A percentile compares a stretch with the other conserved stretches of the same genome.
Evolutionary conservation across 2,797 vertebrate genomes (phyloP).

Genomic region (Nasua narica): DNA sequence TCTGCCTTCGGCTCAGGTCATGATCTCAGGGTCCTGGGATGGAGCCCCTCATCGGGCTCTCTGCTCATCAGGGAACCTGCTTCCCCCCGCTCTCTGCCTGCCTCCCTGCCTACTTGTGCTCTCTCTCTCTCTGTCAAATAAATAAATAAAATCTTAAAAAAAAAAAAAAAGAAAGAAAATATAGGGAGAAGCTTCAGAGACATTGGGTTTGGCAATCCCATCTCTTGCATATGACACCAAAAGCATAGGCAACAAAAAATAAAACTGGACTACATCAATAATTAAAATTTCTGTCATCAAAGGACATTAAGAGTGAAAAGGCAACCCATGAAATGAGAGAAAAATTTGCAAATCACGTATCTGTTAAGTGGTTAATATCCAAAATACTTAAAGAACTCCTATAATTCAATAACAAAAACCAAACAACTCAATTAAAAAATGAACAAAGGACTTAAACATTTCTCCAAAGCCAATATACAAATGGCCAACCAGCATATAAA

Average conservation of each 20-base stretch:
- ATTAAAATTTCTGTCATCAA: neutral
- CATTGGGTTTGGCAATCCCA: neutral
- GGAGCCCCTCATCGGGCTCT: too few species aligned
- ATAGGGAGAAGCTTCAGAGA: neutral
- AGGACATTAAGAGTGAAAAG: constrained; percentile 1
- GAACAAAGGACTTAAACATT: neutral
- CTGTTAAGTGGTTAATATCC: neutral
- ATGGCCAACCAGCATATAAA: neutral
- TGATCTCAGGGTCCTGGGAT: too few species aligned
- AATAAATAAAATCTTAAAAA: too few species aligned
- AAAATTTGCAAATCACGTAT: neutral
- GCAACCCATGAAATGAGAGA: neutral
- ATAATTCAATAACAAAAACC: neutral
- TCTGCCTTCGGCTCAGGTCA: too few species aligned
- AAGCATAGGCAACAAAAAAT: neutral
- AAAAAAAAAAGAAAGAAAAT: too few species aligned
- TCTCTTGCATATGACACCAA: neutral
- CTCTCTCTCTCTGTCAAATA: too few species aligned
- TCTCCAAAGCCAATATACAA: constrained; percentile 18
- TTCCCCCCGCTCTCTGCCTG: too few species aligned
- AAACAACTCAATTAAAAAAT: neutral
- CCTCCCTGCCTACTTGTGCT: too few species aligned
- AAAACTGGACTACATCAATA: constrained; percentile 3
- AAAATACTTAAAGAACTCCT: neutral
- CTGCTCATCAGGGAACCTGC: too few species aligned